Evolutionary conservation across 2,888 invertebrate genomes (phyloP).

Genomic region (Dasysyrphus tricinctus): DNA sequence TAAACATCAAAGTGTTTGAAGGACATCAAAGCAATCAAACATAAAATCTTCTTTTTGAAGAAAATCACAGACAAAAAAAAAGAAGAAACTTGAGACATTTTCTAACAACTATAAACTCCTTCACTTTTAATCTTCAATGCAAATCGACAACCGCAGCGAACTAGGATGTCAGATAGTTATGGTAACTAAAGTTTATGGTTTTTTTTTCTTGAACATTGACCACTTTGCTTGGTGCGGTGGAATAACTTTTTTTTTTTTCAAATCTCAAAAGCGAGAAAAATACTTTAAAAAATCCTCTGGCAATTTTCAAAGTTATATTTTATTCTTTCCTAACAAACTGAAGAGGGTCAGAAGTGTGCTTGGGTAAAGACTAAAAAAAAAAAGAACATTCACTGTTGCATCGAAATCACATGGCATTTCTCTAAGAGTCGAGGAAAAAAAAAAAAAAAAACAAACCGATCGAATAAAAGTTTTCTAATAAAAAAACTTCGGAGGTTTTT

Average conservation of each 20-base stretch:
- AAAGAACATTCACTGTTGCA: slow-evolving; percentile 55
- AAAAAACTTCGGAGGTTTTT: slow-evolving; percentile 21
- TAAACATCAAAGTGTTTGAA: not conserved
- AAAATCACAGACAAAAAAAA: not conserved
- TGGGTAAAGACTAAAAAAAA: slow-evolving; percentile 19
- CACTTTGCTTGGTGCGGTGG: not conserved
- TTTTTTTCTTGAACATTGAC: slow-evolving; percentile 19
- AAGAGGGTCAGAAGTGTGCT: slow-evolving; percentile 32
- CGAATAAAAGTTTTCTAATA: slow-evolving; percentile 64
- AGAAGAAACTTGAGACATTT: not conserved
- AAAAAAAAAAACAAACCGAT: slow-evolving; percentile 39
- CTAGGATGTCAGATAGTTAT: slow-evolving; percentile 16
- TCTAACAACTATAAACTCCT: slow-evolving; percentile 4
- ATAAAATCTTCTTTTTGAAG: not conserved
- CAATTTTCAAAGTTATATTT: slow-evolving; percentile 20
- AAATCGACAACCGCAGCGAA: slow-evolving; percentile 48
- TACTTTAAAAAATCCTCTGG: slow-evolving; percentile 7
- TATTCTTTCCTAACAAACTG: not conserved
- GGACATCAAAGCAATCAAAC: not conserved
- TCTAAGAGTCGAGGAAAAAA: slow-evolving; percentile 12
- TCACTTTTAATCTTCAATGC: slow-evolving; percentile 21
- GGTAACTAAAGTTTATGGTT: slow-evolving; percentile 21
- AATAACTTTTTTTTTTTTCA: slow-evolving; percentile 20
- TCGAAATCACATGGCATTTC: slow-evolving; percentile 35
- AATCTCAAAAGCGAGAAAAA: slow-evolving; percentile 10